Evolutionary conservation across 2,888 invertebrate species (phyloP), one percentile per base, ranked within the genome.

Genomic region (Limnephilus auricula): DNA sequence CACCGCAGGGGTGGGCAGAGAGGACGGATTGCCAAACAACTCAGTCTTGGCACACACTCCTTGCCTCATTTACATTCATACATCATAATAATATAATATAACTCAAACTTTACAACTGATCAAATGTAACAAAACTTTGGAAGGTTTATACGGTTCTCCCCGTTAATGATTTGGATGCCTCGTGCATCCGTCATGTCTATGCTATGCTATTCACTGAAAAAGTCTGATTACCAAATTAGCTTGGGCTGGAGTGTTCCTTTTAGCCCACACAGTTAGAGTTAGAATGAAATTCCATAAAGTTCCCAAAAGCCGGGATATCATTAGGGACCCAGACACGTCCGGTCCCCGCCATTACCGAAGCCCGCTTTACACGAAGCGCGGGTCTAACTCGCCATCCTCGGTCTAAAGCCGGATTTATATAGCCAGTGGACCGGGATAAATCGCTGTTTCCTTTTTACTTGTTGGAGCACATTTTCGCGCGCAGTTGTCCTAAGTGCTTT

Each of bases 291-390:
- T 83, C 87, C 91, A 91, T 89, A 89, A 90, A 91, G 88, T 84
- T 80, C 90, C 79, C 90, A 90, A 91, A 90, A 88, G 90, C 88
- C 83, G 40, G 34, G 85, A 84, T 84, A 89, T 92, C 92, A 89
- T 92, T 92, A 92, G 32, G 80, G 90, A 40, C 50, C 92, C 40
- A 79, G 80, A 32, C 92, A 89, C 91, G 91, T 92, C 92, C 92
- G 92, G 91, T 90, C 91, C 79, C 83, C 86, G 89, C 90, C 87
- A 87, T 91, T 90, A 87, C 78, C 37, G 79, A 30, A n/a, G 32
- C 79, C 30, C 45, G 87, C 87, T 86, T 79, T 50, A 84, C 82
- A 30, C 34, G 84, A 34, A 10, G 34, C 34, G 31, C 78, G 65
- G 25, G 25, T 65, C 65, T 65, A 25, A n/a, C 65, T 25, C 65